A percentile compares a stretch with the other conserved stretches of the same genome.
These are phyloP conservation scores for Chymomyza procnemis DNA, from an alignment of 2,888 invertebrate species.

Conservation along the genomic window DNA sequence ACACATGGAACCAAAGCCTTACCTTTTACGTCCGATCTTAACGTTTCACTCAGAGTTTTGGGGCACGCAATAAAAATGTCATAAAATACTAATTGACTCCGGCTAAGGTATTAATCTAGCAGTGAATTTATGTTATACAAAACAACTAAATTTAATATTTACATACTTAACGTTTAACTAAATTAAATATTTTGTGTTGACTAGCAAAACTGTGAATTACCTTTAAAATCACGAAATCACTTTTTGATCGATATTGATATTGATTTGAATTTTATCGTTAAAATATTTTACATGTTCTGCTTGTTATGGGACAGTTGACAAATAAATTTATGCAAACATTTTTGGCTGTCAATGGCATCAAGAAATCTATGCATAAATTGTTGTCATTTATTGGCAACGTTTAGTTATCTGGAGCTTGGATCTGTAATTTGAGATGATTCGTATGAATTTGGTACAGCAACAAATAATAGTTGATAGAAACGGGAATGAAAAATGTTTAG, in stretches of 20 bases:
- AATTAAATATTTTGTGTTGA: neutral
- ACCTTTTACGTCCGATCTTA: neutral
- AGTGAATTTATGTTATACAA: slow-evolving; percentile 69
- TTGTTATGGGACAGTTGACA: neutral
- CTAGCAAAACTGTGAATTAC: neutral
- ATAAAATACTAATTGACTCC: slow-evolving; percentile 71
- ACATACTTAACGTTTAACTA: neutral
- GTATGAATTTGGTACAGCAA: neutral
- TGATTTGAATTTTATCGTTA: slow-evolving; percentile 61
- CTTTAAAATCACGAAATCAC: neutral
- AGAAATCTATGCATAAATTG: neutral
- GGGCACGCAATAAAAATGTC: slow-evolving; percentile 57
- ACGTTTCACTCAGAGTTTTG: neutral
- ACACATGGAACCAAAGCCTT: neutral
- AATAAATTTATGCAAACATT: slow-evolving; percentile 1
- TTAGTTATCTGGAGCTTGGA: neutral
- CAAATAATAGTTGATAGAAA: neutral
- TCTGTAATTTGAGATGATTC: neutral
- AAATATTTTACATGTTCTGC: slow-evolving; percentile 32
- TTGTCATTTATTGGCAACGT: neutral
- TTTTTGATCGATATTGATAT: slow-evolving; percentile 24
- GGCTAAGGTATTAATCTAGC: slow-evolving; percentile 61
- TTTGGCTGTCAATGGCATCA: neutral
- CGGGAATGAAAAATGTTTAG: neutral
- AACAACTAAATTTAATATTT: slow-evolving; percentile 62